Base-by-base conservation (phyloP, 1,140 invertebrate species). In the Rhagoletis pomonella region DNA sequence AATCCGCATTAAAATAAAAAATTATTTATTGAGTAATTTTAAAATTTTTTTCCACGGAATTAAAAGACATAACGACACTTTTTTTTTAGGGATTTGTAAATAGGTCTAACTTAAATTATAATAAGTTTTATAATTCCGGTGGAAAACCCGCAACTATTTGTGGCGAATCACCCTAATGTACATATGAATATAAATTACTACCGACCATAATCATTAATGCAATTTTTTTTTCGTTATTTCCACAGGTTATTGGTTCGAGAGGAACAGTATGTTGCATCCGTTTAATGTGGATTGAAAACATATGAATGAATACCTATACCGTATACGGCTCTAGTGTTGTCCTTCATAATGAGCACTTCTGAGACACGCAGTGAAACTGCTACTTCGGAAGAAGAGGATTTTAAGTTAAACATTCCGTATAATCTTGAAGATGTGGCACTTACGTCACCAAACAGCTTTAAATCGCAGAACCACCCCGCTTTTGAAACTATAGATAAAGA, bases 341-440 rank as follows among this genome's bases (percentile, higher is more conserved):
- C 42, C 55, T 12, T 50, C 19, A 64, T n/a, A 55, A 69, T 87
- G 86, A 77, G 67, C 67, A 59, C 47, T n/a, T 67, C 86, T 14
- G 50, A 87, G 29, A 14, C 65, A n/a, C 58, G 50, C 55, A 87
- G 50, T 77, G 67, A 87, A 62, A 87, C n/a, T 5, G n/a, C 62
- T 86, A 88, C 84, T 88, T 88, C 87, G 39, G 90, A 91, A 42
- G 69, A 88, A 88, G 90, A 92, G 88, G 90, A 92, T 88, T 89
- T 90, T 88, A 91, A 92, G 90, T 89, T 88, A 89, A 90, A 91
- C 91, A 92, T 92, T 92, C 91, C 91, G 77, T 92, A 87, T 88
- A 91, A 42, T 47, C 42, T 55, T 19, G 50, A 81, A 4, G 50
- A 81, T 19, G 9, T 55, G 55, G 17, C 44, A 55, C 19, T n/a